Evolutionary conservation across 2,888 invertebrate species (phyloP), one percentile per base, ranked within the genome.

Genomic region (Steromphala cineraria): DNA sequence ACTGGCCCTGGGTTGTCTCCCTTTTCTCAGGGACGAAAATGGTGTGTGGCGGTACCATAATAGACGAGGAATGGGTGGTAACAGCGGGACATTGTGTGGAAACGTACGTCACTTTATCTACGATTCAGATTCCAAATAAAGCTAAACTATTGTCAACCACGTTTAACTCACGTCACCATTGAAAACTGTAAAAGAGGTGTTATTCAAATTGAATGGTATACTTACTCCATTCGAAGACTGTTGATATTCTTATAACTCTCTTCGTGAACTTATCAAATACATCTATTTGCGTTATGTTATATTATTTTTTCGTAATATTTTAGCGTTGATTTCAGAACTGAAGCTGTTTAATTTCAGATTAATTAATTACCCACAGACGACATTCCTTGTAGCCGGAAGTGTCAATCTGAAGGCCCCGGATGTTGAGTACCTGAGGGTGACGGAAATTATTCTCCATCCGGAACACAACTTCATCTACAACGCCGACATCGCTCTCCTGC

Each of bases 1-100:
- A 88, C 75, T 90, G 90, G 90, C 90, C 89, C 2, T 90, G 90
- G 90, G 82, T 81, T 31, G 89, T 87, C 24, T 88, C 87, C 4
- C 55, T 90, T 3, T 76, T 82, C 55, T 75, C 81, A 0, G 89
- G 87, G 0, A 55, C 67, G 10, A 75, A 79, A 7, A 84, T 87
- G 53, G 67, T 83, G n/a, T 90, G 90, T 83, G 90, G 89, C 0
- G 89, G 86, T 0, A 85, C 88, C 3, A 81, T 90, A 0, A 82
- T 90, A 17, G 79, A 85, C 24, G 79, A 82, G 0, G 78, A 77
- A 21, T 90, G 89, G 89, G 84, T 90, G 0, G 56, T 88, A 8
- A 90, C 88, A 2, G 90, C 90, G 21, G 89, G 86, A 24, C 90
- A 90, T 74, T 90, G 89, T 78, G 82, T 90, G 0, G 82, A 87